Conservation (phyloP, 2,888 invertebrate genomes). For the Enchytraeus crypticus region DNA sequence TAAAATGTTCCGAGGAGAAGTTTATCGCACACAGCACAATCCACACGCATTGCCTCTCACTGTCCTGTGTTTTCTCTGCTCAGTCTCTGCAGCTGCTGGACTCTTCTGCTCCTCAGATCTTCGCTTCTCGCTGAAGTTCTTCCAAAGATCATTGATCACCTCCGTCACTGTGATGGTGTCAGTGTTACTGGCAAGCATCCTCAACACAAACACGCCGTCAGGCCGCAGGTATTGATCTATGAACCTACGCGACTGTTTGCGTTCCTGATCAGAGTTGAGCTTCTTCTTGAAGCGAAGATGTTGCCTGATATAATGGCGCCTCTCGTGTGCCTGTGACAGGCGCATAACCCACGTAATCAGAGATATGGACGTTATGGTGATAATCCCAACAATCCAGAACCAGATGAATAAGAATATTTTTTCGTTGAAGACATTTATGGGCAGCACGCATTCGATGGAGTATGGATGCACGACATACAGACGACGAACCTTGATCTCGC, state of each 20-base stretch:
- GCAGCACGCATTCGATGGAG: constrained; percentile 15
- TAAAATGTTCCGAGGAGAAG: too few relatives aligned
- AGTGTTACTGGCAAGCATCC: constrained; percentile 11
- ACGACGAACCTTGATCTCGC: constrained; percentile 10
- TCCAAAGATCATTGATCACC: constrained; percentile 7
- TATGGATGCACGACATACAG: constrained; percentile 10
- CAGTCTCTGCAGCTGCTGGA: not conserved
- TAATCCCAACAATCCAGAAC: constrained; percentile 15
- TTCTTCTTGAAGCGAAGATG: constrained; percentile 3
- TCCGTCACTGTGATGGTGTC: constrained; percentile 15
- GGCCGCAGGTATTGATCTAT: constrained; percentile 6
- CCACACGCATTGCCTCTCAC: too few relatives aligned
- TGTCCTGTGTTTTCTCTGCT: too few relatives aligned
- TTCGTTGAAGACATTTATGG: constrained; percentile 16
- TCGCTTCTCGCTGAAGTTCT: constrained; percentile 10
- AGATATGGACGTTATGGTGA: not conserved
- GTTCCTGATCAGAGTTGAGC: not conserved
- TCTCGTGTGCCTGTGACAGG: not conserved
- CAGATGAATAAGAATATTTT: constrained; percentile 14
- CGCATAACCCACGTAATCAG: constrained; percentile 6
- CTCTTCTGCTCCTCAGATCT: too few relatives aligned
- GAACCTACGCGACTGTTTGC: not conserved
- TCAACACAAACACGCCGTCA: constrained; percentile 12
- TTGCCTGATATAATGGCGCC: not conserved
- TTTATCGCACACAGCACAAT: too few relatives aligned